These are phyloP conservation scores for Salvelinus fontinalis DNA, from an alignment of 2,113 vertebrate species.

Conservation along the genomic window DNA sequence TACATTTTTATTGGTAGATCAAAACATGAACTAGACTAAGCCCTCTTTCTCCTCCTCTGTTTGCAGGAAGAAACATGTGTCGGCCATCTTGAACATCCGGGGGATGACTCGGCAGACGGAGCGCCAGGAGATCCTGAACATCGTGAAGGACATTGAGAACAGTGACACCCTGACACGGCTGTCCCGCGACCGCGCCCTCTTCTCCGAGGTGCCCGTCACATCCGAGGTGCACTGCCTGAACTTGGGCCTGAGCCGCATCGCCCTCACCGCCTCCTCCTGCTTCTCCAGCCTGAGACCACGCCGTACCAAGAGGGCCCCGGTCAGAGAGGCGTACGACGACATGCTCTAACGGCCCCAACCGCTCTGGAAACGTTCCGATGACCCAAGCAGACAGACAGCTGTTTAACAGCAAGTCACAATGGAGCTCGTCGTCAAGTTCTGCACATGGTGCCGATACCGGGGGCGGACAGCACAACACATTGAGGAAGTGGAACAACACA, in stretches of 20 bases:
- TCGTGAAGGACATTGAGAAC: conserved; percentile 82
- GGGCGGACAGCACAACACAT: background rate
- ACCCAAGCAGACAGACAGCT: background rate
- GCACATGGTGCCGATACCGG: background rate
- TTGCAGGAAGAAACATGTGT: conserved; percentile 83
- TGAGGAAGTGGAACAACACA: background rate
- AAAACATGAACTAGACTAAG: too few relatives aligned
- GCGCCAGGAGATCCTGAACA: conserved; percentile 85
- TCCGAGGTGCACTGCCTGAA: conserved; percentile 81
- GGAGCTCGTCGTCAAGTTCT: background rate
- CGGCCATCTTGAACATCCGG: conserved; percentile 82
- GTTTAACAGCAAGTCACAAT: background rate
- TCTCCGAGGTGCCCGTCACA: conserved; percentile 79
- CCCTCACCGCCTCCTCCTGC: conserved; percentile 70
- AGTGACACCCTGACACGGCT: conserved; percentile 37
- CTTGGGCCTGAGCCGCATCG: conserved; percentile 72
- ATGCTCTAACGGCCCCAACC: conserved; percentile 43
- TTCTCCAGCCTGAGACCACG: conserved; percentile 62
- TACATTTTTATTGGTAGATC: too few relatives aligned
- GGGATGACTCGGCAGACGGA: conserved; percentile 75
- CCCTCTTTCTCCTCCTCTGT: background rate
- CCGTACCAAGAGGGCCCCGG: conserved; percentile 40
- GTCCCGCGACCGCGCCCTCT: conserved; percentile 75
- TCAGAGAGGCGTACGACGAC: conserved; percentile 57
- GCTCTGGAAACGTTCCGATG: background rate